Conservation (phyloP, 2,113 vertebrate species). For the Cathartes aura region DNA sequence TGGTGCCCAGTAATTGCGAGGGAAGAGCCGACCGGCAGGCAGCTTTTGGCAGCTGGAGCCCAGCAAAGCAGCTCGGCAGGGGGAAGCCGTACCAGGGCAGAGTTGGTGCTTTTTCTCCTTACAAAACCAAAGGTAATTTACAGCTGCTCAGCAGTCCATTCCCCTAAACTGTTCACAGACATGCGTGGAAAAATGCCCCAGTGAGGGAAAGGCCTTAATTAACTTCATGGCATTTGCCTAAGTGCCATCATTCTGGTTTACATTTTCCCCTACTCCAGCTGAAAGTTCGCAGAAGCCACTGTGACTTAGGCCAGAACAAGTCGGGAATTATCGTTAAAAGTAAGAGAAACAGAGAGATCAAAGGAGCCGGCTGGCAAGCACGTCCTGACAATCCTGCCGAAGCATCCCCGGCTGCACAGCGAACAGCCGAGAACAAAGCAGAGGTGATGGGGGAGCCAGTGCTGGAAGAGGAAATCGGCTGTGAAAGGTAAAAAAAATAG, state of each 20-base stretch:
- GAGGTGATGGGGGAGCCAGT: background rate
- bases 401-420: background rate
- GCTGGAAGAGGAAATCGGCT: background rate
- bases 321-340: background rate
- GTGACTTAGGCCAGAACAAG: background rate
- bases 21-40: accelerated
- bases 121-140: background rate
- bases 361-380: background rate
- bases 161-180: background rate
- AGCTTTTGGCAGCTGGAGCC: background rate
- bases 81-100: background rate
- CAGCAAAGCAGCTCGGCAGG: background rate
- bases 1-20: background rate
- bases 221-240: background rate
- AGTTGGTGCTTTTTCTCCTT: background rate
- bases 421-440: background rate
- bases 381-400: background rate
- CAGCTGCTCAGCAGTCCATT: background rate
- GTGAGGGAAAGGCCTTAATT: background rate
- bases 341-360: background rate
- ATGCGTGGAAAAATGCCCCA: background rate
- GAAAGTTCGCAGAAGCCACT: background rate
- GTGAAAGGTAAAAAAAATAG: background rate
- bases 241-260: background rate
- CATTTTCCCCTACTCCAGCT: background rate